Conservation (phyloP, 2,797 vertebrate species). For the Lateolabrax maculatus region DNA sequence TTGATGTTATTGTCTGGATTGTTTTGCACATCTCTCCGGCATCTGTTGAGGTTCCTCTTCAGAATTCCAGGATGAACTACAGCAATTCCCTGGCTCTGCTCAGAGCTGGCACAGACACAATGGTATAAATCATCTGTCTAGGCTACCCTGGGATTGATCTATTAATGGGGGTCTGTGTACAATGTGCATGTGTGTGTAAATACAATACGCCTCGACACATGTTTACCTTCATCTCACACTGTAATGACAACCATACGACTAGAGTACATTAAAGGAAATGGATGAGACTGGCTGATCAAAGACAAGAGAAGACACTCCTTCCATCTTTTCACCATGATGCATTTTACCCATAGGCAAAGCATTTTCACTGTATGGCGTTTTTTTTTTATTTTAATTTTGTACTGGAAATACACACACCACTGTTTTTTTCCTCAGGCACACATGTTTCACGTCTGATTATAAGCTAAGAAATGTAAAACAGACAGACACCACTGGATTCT, state of each 20-base stretch:
- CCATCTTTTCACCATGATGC: no score
- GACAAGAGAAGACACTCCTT: neutral
- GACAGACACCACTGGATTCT: constrained; percentile 29
- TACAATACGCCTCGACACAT: constrained; percentile 30
- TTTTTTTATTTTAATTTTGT: no score
- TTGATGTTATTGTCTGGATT: constrained; percentile 69
- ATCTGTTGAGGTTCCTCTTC: constrained; percentile 56
- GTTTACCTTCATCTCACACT: constrained; percentile 32
- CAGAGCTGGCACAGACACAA: constrained; percentile 43
- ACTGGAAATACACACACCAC: constrained; percentile 29
- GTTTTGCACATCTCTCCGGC: constrained; percentile 53
- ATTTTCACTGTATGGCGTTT: constrained; percentile 1
- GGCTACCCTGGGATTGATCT: constrained; percentile 40
- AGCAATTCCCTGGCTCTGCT: constrained; percentile 42
- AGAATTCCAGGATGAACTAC: constrained; percentile 69
- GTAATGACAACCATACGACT: constrained; percentile 18
- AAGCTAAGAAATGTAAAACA: constrained; percentile 34
- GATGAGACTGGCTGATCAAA: constrained; percentile 38
- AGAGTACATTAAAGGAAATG: constrained; percentile 1
- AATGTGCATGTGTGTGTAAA: constrained; percentile 35
- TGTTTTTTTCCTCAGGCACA: constrained; percentile 36
- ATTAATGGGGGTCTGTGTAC: constrained; percentile 39
- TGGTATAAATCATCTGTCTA: constrained; percentile 59
- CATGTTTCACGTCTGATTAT: constrained; percentile 49
- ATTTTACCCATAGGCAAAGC: constrained; percentile 17